phyloP scores from a whole-genome alignment of 2,888 invertebrate genomes.

The Diaprepes abbreviatus region DNA sequence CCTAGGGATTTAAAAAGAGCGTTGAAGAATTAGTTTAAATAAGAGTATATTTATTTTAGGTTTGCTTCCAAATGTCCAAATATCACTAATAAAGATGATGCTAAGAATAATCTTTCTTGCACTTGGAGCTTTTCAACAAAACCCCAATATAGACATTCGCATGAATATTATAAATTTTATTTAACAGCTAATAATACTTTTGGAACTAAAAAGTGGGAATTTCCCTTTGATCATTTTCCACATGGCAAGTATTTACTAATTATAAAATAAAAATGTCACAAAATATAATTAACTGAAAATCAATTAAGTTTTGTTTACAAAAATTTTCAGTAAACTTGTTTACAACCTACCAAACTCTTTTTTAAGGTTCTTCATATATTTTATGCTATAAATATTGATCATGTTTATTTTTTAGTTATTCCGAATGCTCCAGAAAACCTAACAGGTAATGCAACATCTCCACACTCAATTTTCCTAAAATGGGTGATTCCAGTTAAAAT shows the following conservation, averaged over 20 bases:
- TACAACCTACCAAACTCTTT: too few relatives aligned
- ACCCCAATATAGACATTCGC: conserved; percentile 43
- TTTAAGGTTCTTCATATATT: too few relatives aligned
- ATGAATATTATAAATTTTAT: conserved; percentile 27
- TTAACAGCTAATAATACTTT: conserved; percentile 34
- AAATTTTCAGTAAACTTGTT: too few relatives aligned
- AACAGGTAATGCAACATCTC: conserved; percentile 66
- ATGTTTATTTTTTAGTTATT: conserved; percentile 56
- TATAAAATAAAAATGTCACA: too few relatives aligned
- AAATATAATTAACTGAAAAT: too few relatives aligned
- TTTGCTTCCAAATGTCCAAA: conserved; percentile 19
- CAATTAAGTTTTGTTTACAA: too few relatives aligned
- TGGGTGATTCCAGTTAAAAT: conserved; percentile 70
- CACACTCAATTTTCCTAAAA: conserved; percentile 67
- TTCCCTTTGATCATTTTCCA: conserved; percentile 20
- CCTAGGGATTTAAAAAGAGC: background rate
- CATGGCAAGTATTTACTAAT: conserved; percentile 16
- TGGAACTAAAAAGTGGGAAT: conserved; percentile 16
- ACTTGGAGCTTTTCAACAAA: conserved; percentile 37
- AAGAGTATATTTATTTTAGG: conserved; percentile 13
- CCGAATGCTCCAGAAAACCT: conserved; percentile 70
- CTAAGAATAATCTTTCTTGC: conserved; percentile 20
- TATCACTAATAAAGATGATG: conserved; percentile 3
- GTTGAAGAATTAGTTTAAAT: background rate
- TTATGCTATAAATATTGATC: too few relatives aligned